Evolutionary conservation across 2,797 vertebrate genomes (phyloP).

Genomic region (Balearica regulorum): DNA sequence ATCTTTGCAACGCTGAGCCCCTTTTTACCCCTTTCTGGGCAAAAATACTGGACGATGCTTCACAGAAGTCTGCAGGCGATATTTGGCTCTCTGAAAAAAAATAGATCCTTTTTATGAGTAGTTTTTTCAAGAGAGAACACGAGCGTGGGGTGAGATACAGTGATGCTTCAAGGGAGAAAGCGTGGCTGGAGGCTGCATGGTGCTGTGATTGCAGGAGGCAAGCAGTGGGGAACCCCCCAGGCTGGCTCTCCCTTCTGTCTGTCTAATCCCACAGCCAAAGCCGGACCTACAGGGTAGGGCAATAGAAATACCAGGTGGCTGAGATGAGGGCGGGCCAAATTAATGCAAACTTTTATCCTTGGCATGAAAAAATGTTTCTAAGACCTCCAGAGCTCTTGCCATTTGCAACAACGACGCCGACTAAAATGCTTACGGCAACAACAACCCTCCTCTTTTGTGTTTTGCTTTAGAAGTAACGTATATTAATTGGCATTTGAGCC

Average conservation of each 20-base stretch:
- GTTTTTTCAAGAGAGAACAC: background rate
- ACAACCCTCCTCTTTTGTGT: background rate
- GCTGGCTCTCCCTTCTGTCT: background rate
- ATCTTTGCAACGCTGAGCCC: background rate
- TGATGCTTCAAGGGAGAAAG: background rate
- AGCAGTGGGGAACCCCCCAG: background rate
- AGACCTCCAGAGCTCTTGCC: background rate
- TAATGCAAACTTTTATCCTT: background rate
- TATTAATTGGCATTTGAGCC: background rate
- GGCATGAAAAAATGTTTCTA: background rate
- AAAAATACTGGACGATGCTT: background rate
- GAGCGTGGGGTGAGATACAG: background rate
- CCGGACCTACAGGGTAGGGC: background rate
- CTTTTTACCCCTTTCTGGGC: background rate
- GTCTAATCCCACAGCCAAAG: background rate
- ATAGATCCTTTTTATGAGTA: background rate
- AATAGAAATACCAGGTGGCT: slow-evolving; percentile 36
- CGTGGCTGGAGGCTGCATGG: rapidly evolving
- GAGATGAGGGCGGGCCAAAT: background rate
- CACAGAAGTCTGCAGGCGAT: background rate
- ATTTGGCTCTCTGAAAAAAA: background rate
- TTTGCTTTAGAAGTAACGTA: slow-evolving; percentile 22
- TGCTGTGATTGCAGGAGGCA: background rate
- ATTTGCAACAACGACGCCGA: background rate
- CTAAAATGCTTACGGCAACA: background rate